phyloP scores from a whole-genome alignment of 30 jellyfish, hydroid and myxozoan genomes.

The Mastigias papua region DNA sequence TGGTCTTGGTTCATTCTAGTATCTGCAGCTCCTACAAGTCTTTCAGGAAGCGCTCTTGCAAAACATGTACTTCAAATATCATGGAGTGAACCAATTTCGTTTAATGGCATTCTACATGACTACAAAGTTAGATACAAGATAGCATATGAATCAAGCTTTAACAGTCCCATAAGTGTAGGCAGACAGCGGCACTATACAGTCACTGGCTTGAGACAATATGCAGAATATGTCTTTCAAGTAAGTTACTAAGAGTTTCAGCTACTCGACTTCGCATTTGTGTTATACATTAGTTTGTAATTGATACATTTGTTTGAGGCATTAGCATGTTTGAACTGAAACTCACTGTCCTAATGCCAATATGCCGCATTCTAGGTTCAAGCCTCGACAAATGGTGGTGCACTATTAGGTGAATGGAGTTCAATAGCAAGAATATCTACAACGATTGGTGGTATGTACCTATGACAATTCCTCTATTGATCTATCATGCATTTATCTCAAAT shows the following conservation, averaged over 20 bases:
- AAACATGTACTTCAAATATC: conserved; percentile 16
- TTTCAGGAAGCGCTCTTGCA: conserved; percentile 30
- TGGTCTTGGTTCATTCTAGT: background rate
- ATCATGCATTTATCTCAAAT: no score
- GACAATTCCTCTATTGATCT: no score
- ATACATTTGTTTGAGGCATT: no score
- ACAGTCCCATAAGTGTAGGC: conserved; percentile 1
- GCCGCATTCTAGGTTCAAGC: conserved; percentile 53
- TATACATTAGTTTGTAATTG: no score
- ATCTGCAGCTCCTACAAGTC: conserved; percentile 46
- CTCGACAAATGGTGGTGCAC: conserved; percentile 43
- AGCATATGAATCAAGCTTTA: background rate
- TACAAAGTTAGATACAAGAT: conserved; percentile 43
- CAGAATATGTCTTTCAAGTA: no score
- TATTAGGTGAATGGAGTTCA: conserved; percentile 52
- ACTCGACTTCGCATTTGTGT: no score
- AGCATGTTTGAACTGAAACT: no score
- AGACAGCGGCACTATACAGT: background rate
- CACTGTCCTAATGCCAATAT: no score
- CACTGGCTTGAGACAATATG: background rate
- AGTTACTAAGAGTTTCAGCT: no score
- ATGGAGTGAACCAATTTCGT: conserved; percentile 60
- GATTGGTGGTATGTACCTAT: no score
- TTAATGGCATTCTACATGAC: conserved; percentile 67
- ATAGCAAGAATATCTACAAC: no score